These are phyloP conservation scores for Daubentonia madagascariensis DNA, from an alignment of 2,113 vertebrate genomes.

Conservation along the genomic window DNA sequence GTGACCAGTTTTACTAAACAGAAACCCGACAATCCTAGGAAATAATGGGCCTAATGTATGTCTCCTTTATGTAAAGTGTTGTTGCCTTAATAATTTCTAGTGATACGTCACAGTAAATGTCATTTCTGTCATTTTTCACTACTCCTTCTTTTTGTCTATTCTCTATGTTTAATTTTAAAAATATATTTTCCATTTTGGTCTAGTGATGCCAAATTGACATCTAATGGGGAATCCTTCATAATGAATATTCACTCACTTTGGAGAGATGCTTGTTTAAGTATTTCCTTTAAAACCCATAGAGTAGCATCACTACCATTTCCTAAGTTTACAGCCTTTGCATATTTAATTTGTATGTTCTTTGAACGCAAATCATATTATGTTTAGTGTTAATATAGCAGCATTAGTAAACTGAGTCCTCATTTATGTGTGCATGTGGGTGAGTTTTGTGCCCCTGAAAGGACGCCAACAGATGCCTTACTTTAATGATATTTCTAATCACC, in stretches of 20 bases:
- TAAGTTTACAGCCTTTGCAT: not conserved
- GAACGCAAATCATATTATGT: not conserved
- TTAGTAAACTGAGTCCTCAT: not conserved
- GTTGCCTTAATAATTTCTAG: not conserved
- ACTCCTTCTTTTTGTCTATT: not conserved
- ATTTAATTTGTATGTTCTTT: not conserved
- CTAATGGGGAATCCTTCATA: not conserved
- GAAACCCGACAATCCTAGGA: not conserved
- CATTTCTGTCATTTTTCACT: not conserved
- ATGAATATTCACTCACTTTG: not conserved
- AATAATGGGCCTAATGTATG: not conserved
- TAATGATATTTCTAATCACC: slow-evolving; percentile 7
- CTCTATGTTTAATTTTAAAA: not conserved
- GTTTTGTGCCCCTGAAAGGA: not conserved
- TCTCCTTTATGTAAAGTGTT: not conserved
- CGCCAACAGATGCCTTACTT: not conserved
- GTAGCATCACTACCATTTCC: not conserved
- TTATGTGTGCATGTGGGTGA: not conserved
- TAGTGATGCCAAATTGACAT: not conserved
- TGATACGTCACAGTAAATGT: not conserved
- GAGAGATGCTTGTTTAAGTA: not conserved
- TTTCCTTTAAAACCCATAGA: not conserved
- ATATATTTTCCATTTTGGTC: not conserved
- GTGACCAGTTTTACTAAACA: not conserved
- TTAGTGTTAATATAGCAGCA: not conserved